Conservation (phyloP, 2,113 vertebrate genomes). For the Cynocephalus volans region DNA sequence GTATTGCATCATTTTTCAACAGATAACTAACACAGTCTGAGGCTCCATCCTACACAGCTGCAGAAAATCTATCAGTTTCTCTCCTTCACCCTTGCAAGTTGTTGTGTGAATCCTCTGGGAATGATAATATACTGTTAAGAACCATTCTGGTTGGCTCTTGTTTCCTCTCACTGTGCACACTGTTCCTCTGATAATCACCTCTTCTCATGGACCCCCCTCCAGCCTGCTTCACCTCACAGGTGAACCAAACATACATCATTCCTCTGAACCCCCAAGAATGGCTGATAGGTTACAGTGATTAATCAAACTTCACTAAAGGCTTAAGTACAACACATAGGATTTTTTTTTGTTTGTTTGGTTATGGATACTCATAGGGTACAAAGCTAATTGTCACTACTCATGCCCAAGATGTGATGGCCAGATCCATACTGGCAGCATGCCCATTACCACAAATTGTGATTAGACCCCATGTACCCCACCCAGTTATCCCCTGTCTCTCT, state of each 20-base stretch:
- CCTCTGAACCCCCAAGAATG: background rate
- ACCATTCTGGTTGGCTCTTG: background rate
- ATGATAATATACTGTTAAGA: background rate
- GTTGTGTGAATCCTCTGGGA: background rate
- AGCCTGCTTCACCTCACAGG: background rate
- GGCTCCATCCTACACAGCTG: background rate
- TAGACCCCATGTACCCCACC: too few relatives aligned
- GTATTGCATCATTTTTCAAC: background rate
- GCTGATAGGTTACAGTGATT: background rate
- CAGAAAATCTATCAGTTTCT: background rate
- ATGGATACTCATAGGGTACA: too few relatives aligned
- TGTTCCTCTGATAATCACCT: background rate
- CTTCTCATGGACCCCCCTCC: background rate
- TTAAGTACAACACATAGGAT: background rate
- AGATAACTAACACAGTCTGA: background rate
- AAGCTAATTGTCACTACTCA: too few relatives aligned
- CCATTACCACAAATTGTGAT: too few relatives aligned
- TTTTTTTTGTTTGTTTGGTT: background rate
- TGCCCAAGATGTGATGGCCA: too few relatives aligned
- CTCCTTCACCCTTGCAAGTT: background rate
- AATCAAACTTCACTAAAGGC: background rate
- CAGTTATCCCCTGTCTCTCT: too few relatives aligned
- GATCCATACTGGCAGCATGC: too few relatives aligned
- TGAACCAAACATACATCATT: background rate
- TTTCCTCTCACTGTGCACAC: background rate